Conservation (phyloP, 2,113 vertebrate species). For the Speoplatyrhinus poulsoni region DNA sequence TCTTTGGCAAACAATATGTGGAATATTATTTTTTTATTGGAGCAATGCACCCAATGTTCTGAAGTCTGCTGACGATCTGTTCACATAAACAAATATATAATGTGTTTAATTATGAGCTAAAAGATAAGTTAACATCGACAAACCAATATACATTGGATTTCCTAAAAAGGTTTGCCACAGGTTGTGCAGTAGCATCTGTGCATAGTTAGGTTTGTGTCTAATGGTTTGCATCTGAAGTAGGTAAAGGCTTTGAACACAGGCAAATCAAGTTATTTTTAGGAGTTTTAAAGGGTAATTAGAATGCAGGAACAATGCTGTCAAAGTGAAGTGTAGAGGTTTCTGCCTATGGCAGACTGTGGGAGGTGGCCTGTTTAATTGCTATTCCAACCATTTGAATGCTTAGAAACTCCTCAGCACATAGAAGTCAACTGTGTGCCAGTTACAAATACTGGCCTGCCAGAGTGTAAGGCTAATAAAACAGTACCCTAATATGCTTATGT, state of each 20-base stretch:
- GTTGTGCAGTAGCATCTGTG: conserved; percentile 15
- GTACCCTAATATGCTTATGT: conserved; percentile 3
- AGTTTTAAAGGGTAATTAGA: conserved; percentile 62
- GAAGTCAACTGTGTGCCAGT: conserved; percentile 33
- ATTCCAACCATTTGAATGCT: conserved; percentile 21
- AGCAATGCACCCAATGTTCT: background rate
- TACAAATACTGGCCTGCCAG: conserved; percentile 35
- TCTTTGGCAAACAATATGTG: background rate
- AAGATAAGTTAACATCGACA: background rate
- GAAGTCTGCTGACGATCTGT: background rate
- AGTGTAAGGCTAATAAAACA: background rate
- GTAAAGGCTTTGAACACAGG: conserved; percentile 39
- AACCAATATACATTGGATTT: background rate
- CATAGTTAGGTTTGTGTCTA: conserved; percentile 23
- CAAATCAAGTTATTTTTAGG: conserved; percentile 53
- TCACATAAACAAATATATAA: background rate
- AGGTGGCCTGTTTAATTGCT: conserved; percentile 63
- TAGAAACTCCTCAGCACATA: conserved; percentile 9
- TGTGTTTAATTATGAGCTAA: background rate
- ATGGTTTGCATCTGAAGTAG: conserved; percentile 56
- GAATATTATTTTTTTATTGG: background rate
- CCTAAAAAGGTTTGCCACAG: background rate
- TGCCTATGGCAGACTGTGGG: conserved; percentile 43
- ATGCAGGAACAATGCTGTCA: conserved; percentile 59
- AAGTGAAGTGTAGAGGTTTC: conserved; percentile 44